A percentile compares a stretch with the other conserved stretches of the same genome.
These are phyloP conservation scores for Drosophila differens DNA, from an alignment of 2,888 invertebrate species.

Conservation along the genomic window DNA sequence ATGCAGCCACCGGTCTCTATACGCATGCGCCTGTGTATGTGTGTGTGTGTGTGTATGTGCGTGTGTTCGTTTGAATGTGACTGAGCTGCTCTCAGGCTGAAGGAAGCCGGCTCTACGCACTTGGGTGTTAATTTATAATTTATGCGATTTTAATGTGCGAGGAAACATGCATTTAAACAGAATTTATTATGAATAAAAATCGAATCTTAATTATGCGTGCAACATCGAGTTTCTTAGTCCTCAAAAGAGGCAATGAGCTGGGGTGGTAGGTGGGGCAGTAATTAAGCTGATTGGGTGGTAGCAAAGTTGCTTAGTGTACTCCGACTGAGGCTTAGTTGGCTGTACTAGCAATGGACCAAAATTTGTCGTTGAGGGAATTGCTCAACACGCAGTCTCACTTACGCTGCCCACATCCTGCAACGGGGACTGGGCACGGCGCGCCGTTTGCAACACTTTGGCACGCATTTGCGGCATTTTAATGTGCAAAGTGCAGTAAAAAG, in stretches of 20 bases:
- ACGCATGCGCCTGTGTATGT: not conserved
- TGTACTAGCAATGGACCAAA: constrained; percentile 30
- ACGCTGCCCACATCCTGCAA: constrained; percentile 54
- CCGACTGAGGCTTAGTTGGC: constrained; percentile 12
- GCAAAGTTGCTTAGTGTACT: constrained; percentile 6
- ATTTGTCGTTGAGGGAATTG: constrained; percentile 69
- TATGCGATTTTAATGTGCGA: constrained; percentile 80
- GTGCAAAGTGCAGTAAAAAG: constrained; percentile 65
- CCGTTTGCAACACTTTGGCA: constrained; percentile 71
- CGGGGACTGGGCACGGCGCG: constrained; percentile 22
- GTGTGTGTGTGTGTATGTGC: constrained; percentile 5
- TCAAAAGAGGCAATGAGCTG: constrained; percentile 12
- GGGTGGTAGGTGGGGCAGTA: constrained; percentile 56
- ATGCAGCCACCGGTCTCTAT: constrained; percentile 43
- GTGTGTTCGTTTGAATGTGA: constrained; percentile 1
- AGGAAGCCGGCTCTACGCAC: constrained; percentile 55
- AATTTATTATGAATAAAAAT: constrained; percentile 81
- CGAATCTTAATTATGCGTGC: constrained; percentile 65
- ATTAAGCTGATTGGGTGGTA: constrained; percentile 30
- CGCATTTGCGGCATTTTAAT: constrained; percentile 82
- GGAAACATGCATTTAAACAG: constrained; percentile 80
- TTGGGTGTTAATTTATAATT: constrained; percentile 82
- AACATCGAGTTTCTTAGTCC: constrained; percentile 4
- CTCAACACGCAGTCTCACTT: constrained; percentile 50
- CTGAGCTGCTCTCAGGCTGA: constrained; percentile 9